A percentile compares a stretch with the other conserved stretches of the same genome.
Evolutionary conservation across 1,140 invertebrate species (phyloP).

Genomic region (Lysiphlebus fabarum): DNA sequence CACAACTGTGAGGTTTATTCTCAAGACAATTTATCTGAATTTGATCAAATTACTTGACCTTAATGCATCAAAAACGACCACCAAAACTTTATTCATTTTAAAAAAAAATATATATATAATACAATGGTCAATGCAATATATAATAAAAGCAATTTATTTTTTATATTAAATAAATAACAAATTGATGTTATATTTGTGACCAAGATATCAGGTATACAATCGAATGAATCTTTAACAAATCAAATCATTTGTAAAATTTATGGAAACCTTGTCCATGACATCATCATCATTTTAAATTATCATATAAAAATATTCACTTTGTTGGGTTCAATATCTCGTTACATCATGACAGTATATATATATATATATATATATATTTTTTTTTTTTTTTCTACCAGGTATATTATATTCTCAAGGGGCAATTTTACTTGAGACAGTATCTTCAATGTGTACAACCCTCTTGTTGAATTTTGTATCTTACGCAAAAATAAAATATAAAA

Average conservation of each 20-base stretch:
- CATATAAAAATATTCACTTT: background rate
- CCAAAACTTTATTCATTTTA: no score
- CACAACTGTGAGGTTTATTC: no score
- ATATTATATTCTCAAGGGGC: conserved; percentile 7
- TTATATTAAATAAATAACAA: no score
- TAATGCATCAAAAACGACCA: no score
- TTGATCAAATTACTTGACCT: no score
- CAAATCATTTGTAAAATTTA: conserved; percentile 9
- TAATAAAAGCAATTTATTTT: no score
- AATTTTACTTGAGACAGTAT: conserved; percentile 18
- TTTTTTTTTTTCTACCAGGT: conserved; percentile 9
- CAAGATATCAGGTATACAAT: no score
- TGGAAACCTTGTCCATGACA: background rate
- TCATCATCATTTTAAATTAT: background rate
- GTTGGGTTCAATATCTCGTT: background rate
- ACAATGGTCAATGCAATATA: background rate
- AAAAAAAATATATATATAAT: no score
- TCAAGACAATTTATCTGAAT: no score
- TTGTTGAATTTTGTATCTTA: conserved; percentile 28
- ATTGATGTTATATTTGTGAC: no score
- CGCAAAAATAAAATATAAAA: conserved; percentile 36
- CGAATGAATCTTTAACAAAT: conserved; percentile 1
- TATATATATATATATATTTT: no score
- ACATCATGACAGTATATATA: background rate
- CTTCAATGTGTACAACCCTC: conserved; percentile 9